Evolutionary conservation across 2,888 invertebrate genomes (phyloP), one percentile per base, ranked within the genome.

Genomic region (Erebia ligea): DNA sequence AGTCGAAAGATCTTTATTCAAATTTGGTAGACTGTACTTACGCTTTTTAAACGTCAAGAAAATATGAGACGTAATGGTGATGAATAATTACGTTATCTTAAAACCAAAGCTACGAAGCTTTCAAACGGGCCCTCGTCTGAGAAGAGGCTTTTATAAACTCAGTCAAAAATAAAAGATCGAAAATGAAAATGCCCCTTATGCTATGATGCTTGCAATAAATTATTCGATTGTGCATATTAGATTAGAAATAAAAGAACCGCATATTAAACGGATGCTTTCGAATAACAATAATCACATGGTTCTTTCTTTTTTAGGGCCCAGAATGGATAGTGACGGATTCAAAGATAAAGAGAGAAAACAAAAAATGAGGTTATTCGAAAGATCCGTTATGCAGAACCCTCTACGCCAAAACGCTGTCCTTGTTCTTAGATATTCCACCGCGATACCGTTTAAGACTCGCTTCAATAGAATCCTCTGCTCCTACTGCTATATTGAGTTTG

Each of bases 281-380:
- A 86, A 81, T 82, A 79, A 85, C 62, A 84, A 85, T 91, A 91
- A 86, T 91, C 85, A 91, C 84, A 76, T 82, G 84, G 85, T 85
- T 89, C 85, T 89, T 92, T 91, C 91, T 87, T 89, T 91, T 92
- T 91, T 91, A 91, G 92, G 92, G 83, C 78, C 87, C 82, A 83
- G 84, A 86, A 89, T 82, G 87, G 84, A 89, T 81, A 85, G 85
- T 81, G 86, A 88, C 82, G 89, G 83, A 82, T 81, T 84, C 82
- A 84, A 77, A 80, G 82, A 87, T 78, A 89, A 84, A 84, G 85
- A 88, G 84, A 84, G 79, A 85, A 92, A 87, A 87, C 87, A 89
- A 82, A 91, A 90, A 90, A 90, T 89, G 86, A 88, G 89, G 85
- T 84, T 92, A 80, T 92, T 92, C 76, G 92, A 92, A 91, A 84